These are phyloP conservation scores for Paralvinella palmiformis DNA, from an alignment of 1,140 invertebrate species.

Conservation along the genomic window DNA sequence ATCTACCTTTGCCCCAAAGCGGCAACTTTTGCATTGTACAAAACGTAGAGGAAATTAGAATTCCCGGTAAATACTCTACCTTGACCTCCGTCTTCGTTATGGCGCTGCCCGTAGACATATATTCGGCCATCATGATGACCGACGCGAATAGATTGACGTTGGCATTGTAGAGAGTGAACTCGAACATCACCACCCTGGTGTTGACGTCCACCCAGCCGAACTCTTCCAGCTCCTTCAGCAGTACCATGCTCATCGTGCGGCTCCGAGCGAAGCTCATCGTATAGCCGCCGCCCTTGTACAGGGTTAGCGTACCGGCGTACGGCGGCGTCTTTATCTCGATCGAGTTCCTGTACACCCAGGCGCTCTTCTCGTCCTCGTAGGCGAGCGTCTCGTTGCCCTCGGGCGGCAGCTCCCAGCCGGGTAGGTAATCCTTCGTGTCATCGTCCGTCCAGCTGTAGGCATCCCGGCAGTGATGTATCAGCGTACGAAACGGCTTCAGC, in stretches of 20 bases:
- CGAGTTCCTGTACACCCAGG: conserved; percentile 43
- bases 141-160: conserved; percentile 27
- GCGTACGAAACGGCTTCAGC: conserved; percentile 20
- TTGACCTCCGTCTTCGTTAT: conserved; percentile 39
- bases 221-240: conserved; percentile 20
- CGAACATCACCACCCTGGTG: conserved; percentile 23
- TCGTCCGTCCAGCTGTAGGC: conserved; percentile 47
- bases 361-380: conserved; percentile 21
- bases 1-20: too few species aligned
- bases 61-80: conserved; percentile 23
- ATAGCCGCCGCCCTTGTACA: conserved; percentile 49
- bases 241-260: conserved; percentile 12
- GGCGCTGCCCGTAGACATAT: conserved; percentile 27
- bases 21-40: too few species aligned
- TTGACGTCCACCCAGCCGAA: conserved; percentile 24
- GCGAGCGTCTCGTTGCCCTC: conserved; percentile 19
- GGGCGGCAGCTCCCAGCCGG: conserved; percentile 28
- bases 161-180: conserved; percentile 27
- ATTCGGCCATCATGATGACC: conserved; percentile 24
- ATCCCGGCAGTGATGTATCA: conserved; percentile 42
- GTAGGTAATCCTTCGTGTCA: conserved; percentile 42
- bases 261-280: conserved; percentile 25
- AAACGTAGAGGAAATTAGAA: too few species aligned
- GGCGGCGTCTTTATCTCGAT: conserved; percentile 39
- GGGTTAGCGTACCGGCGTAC: conserved; percentile 37